These are phyloP conservation scores for Leucoma salicis DNA, from an alignment of 2,888 invertebrate genomes.

Conservation along the genomic window DNA sequence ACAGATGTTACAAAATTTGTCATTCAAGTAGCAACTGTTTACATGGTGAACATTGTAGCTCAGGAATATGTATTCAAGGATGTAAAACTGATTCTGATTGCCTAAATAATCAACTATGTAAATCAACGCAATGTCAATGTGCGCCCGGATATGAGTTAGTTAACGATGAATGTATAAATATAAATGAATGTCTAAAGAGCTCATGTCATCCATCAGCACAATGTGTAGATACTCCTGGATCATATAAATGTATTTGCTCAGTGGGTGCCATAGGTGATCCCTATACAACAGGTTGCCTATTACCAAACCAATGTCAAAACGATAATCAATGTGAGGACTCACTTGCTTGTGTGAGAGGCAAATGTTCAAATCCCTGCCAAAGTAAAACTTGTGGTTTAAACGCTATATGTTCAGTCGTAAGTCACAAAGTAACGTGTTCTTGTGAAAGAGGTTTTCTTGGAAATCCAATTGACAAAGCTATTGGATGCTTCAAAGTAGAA, in stretches of 20 bases:
- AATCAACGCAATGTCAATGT: constrained; percentile 89
- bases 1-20: constrained; percentile 91
- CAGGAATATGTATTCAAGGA: constrained; percentile 91
- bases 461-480: constrained; percentile 87
- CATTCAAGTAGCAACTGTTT: constrained; percentile 95
- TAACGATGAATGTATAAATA: constrained; percentile 89
- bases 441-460: constrained; percentile 92
- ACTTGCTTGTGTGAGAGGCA: constrained; percentile 88
- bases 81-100: constrained; percentile 92
- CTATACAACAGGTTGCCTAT: constrained; percentile 85
- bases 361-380: constrained; percentile 92
- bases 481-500: constrained; percentile 95
- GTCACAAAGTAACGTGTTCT: constrained; percentile 87
- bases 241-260: constrained; percentile 90
- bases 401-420: constrained; percentile 87
- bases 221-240: constrained; percentile 91
- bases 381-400: constrained; percentile 87
- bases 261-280: constrained; percentile 90
- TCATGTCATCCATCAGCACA: constrained; percentile 91
- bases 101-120: constrained; percentile 88
- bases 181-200: constrained; percentile 90
- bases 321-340: constrained; percentile 89
- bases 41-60: constrained; percentile 93
- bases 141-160: constrained; percentile 88
- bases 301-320: constrained; percentile 88